Percentiles rank a stretch among this genome's conserved stretches.
Conservation (phyloP, 2,797 vertebrate species). For the Pseudocheirus occidentalis region DNA sequence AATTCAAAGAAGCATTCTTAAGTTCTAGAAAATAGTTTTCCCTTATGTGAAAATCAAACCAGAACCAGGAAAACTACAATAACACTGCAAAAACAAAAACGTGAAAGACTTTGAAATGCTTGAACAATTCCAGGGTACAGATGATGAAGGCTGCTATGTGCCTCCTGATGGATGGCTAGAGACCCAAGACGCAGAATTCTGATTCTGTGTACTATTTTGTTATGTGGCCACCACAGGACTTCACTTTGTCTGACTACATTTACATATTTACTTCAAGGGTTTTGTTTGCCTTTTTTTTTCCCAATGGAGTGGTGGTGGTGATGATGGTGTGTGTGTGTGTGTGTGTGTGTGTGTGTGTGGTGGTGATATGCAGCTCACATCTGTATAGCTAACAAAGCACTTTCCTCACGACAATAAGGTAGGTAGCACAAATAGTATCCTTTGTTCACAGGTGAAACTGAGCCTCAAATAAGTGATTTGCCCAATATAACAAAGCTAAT, state of each 20-base stretch:
- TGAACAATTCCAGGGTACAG: not conserved
- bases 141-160: not conserved
- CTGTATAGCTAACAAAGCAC: not conserved
- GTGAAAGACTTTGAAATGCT: not conserved
- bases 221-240: not conserved
- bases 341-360: no score
- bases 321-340: no score
- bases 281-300: not conserved
- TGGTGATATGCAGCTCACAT: not conserved
- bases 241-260: not conserved
- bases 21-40: not conserved
- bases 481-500: not conserved
- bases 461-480: not conserved
- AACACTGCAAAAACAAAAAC: not conserved
- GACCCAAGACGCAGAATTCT: not conserved
- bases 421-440: not conserved
- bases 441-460: not conserved
- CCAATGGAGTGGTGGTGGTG: no score
- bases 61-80: not conserved
- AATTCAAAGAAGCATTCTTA: slow-evolving; percentile 11
- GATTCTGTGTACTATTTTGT: not conserved
- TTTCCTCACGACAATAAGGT: not conserved
- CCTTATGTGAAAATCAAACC: slow-evolving; percentile 16
- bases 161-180: not conserved
- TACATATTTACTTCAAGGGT: not conserved